Conservation (phyloP, 2,888 invertebrate genomes). For the Coremacera marginata region DNA sequence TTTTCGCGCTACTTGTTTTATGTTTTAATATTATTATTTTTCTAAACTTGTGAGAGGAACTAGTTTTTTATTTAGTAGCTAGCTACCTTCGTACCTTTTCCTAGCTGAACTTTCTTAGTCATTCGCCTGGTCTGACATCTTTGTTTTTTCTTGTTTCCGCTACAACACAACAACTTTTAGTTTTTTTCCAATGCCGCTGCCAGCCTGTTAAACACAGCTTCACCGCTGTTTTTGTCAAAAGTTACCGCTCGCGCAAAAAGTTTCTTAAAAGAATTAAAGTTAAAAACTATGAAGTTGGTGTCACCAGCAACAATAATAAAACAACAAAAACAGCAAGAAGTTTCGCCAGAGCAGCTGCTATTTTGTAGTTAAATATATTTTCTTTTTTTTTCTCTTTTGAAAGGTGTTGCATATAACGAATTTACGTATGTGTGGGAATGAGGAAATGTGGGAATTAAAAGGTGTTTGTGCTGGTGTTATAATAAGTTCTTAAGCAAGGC, state of each 20-base stretch:
- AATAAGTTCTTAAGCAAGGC: neutral
- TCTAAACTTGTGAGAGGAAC: neutral
- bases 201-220: too few species aligned
- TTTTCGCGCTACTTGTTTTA: neutral
- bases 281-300: slow-evolving; percentile 29
- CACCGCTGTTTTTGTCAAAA: too few species aligned
- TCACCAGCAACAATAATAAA: neutral
- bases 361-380: neutral
- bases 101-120: neutral
- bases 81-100: too few species aligned
- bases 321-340: too few species aligned
- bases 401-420: neutral
- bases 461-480: neutral
- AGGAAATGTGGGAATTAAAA: neutral
- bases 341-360: too few species aligned
- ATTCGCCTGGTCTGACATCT: neutral
- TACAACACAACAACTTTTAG: neutral
- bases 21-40: slow-evolving; percentile 22
- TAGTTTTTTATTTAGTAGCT: neutral
- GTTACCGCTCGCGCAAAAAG: neutral
- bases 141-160: neutral
- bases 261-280: slow-evolving; percentile 7
- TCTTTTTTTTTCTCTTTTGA: neutral
- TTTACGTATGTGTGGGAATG: neutral
- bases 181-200: too few species aligned